Percentiles rank a stretch among this genome's conserved stretches.
These are phyloP conservation scores for Rhabdomys dilectus DNA, from an alignment of 2,113 vertebrate species.

Conservation along the genomic window DNA sequence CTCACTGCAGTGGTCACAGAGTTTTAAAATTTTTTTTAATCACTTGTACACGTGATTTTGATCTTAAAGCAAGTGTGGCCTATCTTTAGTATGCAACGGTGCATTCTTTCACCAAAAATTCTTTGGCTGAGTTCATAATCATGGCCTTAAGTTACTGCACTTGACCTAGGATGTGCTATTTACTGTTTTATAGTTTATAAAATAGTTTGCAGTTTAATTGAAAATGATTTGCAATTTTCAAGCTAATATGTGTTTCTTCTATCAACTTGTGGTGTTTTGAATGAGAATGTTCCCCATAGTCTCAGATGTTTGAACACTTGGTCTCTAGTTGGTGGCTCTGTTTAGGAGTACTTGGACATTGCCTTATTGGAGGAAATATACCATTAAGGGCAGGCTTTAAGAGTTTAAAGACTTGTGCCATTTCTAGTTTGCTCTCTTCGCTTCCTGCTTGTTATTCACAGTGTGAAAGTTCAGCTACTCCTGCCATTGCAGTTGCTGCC, in stretches of 20 bases:
- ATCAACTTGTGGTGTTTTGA: not conserved
- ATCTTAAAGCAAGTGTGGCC: not conserved
- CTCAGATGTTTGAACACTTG: not conserved
- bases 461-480: not conserved
- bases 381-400: not conserved
- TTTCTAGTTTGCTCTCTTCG: not conserved
- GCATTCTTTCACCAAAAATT: not conserved
- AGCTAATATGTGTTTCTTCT: not conserved
- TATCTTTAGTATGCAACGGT: not conserved
- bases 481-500: not conserved
- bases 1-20: not conserved
- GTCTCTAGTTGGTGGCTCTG: not conserved
- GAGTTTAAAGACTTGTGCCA: not conserved
- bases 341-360: not conserved
- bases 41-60: not conserved
- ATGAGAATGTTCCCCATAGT: not conserved
- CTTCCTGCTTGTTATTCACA: not conserved
- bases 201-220: conserved; percentile 16
- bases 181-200: not conserved
- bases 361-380: not conserved
- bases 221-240: not conserved
- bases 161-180: not conserved
- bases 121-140: not conserved
- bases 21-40: not conserved
- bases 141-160: not conserved